These are phyloP conservation scores for Ophthalmolycus amberensis DNA, from an alignment of 2,113 vertebrate genomes.

Conservation along the genomic window DNA sequence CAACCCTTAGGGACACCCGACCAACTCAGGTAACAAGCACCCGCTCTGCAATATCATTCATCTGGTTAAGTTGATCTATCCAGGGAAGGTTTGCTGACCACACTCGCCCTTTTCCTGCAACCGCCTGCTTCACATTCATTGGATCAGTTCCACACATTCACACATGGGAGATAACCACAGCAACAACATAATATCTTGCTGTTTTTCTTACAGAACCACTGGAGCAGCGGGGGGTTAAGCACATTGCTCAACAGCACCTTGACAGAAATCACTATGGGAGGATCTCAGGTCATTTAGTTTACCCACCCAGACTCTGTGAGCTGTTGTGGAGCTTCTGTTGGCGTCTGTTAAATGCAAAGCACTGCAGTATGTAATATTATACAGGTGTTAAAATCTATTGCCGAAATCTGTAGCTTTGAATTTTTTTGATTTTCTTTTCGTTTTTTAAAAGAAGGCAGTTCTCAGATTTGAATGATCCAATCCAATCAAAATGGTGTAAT, in stretches of 20 bases:
- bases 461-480: constrained; percentile 10
- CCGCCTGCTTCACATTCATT: constrained; percentile 63
- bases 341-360: constrained; percentile 27
- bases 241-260: constrained; percentile 65
- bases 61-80: constrained; percentile 43
- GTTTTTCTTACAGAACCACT: constrained; percentile 56
- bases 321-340: constrained; percentile 16
- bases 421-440: background rate
- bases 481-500: background rate
- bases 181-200: constrained; percentile 56
- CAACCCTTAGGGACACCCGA: background rate
- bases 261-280: constrained; percentile 58
- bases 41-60: constrained; percentile 30
- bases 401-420: no score
- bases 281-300: constrained; percentile 47
- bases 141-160: constrained; percentile 57
- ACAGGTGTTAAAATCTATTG: constrained; percentile 3
- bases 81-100: constrained; percentile 50
- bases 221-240: constrained; percentile 59
- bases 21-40: background rate
- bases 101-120: constrained; percentile 24
- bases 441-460: constrained; percentile 3
- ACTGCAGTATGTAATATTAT: background rate
- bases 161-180: constrained; percentile 57
- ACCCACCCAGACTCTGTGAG: constrained; percentile 15